Evolutionary conservation across 2,113 vertebrate genomes (phyloP).

Genomic region (Prochilodus magdalenae): DNA sequence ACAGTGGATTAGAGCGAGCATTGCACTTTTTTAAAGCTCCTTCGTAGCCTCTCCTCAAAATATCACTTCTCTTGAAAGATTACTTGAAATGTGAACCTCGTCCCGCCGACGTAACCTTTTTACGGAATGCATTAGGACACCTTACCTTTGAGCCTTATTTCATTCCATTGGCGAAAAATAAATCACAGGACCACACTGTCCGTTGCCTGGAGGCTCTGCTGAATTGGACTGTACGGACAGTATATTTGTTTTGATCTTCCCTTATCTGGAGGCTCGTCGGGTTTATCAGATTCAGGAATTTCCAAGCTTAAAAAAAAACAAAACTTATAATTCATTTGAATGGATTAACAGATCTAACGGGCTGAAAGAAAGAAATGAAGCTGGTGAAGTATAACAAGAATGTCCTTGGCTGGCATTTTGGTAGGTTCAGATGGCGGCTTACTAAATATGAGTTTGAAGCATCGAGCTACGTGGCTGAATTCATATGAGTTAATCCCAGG

Average conservation of each 20-base stretch:
- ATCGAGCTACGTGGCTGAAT: constrained; percentile 33
- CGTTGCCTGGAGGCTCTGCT: not conserved
- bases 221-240: not conserved
- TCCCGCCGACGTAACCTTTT: not conserved
- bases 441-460: constrained; percentile 23
- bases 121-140: constrained; percentile 1
- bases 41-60: constrained; percentile 48
- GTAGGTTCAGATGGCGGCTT: constrained; percentile 8
- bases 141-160: constrained; percentile 17
- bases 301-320: not conserved
- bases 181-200: constrained; percentile 9
- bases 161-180: constrained; percentile 17
- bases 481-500: constrained; percentile 37
- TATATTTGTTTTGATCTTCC: constrained; percentile 34
- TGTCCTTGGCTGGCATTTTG: constrained; percentile 20
- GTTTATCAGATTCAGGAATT: constrained; percentile 4
- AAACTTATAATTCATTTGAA: not conserved
- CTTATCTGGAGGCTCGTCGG: constrained; percentile 1
- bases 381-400: constrained; percentile 20
- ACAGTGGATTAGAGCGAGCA: constrained; percentile 57
- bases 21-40: not conserved
- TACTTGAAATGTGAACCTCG: not conserved
- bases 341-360: constrained; percentile 11
- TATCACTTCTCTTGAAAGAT: constrained; percentile 56
- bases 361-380: constrained; percentile 1